These are phyloP conservation scores for Drosophila guanche DNA, from an alignment of 1,140 invertebrate genomes.

Conservation along the genomic window DNA sequence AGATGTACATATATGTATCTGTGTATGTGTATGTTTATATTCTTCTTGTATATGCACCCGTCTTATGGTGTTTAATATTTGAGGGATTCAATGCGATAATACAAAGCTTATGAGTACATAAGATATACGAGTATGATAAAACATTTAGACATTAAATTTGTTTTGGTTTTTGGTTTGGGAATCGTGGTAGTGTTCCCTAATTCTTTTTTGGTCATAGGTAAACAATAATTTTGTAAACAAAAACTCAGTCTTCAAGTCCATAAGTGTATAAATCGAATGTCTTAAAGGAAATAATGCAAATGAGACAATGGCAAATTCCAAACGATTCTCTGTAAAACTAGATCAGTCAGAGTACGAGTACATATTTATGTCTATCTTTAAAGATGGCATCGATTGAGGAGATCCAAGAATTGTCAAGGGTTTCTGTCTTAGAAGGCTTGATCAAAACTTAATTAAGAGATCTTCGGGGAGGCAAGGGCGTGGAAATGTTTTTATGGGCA, in stretches of 20 bases:
- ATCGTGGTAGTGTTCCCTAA: slow-evolving; percentile 39
- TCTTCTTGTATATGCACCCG: slow-evolving; percentile 22
- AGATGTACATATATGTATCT: slow-evolving; percentile 12
- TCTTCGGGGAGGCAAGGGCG: slow-evolving; percentile 18
- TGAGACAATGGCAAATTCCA: slow-evolving; percentile 12
- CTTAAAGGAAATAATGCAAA: slow-evolving; percentile 32
- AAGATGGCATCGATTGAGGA: slow-evolving; percentile 51
- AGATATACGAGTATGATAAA: slow-evolving; percentile 34
- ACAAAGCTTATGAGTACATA: slow-evolving; percentile 35
- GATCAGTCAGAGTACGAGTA: slow-evolving; percentile 51
- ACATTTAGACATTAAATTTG: slow-evolving; percentile 55
- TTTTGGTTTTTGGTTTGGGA: slow-evolving; percentile 69
- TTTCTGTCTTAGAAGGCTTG: slow-evolving; percentile 13
- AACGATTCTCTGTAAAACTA: slow-evolving; percentile 26
- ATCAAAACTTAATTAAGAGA: slow-evolving; percentile 34
- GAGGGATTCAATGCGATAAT: slow-evolving; percentile 34
- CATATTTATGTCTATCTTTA: slow-evolving; percentile 16
- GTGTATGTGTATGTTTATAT: slow-evolving; percentile 23
- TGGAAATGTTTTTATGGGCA: slow-evolving; percentile 2
- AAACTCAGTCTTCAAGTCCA: slow-evolving; percentile 69
- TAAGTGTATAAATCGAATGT: slow-evolving; percentile 49
- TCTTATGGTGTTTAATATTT: slow-evolving; percentile 1
- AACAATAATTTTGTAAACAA: slow-evolving; percentile 51
- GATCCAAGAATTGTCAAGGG: slow-evolving; percentile 40
- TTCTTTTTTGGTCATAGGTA: slow-evolving; percentile 46